These are phyloP conservation scores for Thereva nobilitata DNA, from an alignment of 2,888 invertebrate genomes.

Conservation along the genomic window DNA sequence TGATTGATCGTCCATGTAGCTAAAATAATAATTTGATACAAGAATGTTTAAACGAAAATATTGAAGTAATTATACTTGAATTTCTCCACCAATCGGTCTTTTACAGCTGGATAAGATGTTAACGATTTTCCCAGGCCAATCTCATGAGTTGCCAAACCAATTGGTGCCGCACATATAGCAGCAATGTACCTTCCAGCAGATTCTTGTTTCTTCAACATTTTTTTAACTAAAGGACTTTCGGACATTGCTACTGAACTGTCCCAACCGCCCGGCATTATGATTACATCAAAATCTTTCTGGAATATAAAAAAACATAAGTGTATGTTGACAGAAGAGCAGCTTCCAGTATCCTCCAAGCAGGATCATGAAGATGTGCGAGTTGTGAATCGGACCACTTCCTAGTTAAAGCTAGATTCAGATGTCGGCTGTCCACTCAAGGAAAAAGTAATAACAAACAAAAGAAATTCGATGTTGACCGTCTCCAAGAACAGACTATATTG, in stretches of 20 bases:
- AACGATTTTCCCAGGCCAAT: constrained; percentile 78
- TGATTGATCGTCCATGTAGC: constrained; percentile 54
- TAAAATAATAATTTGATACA: constrained; percentile 35
- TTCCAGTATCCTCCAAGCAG: no score
- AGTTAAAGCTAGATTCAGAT: no score
- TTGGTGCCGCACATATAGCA: constrained; percentile 96
- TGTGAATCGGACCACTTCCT: no score
- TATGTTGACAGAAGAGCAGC: no score
- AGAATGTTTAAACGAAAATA: not conserved
- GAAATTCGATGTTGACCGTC: no score
- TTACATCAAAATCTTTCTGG: constrained; percentile 64
- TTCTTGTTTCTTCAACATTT: constrained; percentile 80
- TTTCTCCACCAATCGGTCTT: constrained; percentile 68
- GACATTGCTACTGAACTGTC: constrained; percentile 80
- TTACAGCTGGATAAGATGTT: constrained; percentile 89
- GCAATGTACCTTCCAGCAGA: constrained; percentile 74
- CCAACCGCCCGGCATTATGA: constrained; percentile 91
- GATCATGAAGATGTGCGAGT: no score
- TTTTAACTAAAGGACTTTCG: constrained; percentile 76
- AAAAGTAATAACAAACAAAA: no score
- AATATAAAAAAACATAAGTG: not conserved
- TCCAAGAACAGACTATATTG: no score
- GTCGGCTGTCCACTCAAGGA: no score
- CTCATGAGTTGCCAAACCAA: constrained; percentile 81
- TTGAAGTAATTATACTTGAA: constrained; percentile 60